A percentile compares a stretch with the other conserved stretches of the same genome.
phyloP scores from a whole-genome alignment of 2,113 vertebrate species.

The Hymenochirus boettgeri region DNA sequence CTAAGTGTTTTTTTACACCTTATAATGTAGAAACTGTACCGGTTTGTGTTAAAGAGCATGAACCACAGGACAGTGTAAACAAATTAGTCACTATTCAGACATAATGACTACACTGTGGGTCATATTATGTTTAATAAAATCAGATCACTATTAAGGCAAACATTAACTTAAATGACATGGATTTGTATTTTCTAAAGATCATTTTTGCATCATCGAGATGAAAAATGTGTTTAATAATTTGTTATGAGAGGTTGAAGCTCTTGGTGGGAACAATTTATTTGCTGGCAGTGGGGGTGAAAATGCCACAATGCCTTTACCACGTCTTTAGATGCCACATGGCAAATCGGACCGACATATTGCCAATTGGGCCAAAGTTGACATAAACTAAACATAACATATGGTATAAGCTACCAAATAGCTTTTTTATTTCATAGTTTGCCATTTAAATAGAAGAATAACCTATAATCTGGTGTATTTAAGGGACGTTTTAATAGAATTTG shows the following conservation, averaged over 20 bases:
- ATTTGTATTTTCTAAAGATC: not conserved
- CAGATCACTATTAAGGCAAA: constrained; percentile 17
- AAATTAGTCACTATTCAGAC: constrained; percentile 15
- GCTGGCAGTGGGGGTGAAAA: not conserved
- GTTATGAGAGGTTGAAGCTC: not conserved
- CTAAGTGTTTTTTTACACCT: not conserved
- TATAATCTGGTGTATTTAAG: no score
- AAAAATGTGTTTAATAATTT: not conserved
- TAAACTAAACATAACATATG: no score
- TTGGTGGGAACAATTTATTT: not conserved
- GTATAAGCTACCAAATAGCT: no score
- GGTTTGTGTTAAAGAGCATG: not conserved
- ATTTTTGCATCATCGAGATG: not conserved
- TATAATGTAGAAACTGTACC: not conserved
- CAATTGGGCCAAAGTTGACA: no score
- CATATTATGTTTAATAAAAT: not conserved
- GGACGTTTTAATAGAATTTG: no score
- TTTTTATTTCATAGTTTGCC: no score
- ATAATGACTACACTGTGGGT: not conserved
- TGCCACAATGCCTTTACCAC: no score
- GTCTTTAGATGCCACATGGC: no score
- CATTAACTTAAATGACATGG: constrained; percentile 13
- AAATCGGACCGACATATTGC: no score
- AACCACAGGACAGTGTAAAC: constrained; percentile 2
- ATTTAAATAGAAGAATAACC: no score